Percentiles rank a stretch among this genome's conserved stretches.
Conservation (phyloP, 2,113 vertebrate genomes). For the Rallus limicola region DNA sequence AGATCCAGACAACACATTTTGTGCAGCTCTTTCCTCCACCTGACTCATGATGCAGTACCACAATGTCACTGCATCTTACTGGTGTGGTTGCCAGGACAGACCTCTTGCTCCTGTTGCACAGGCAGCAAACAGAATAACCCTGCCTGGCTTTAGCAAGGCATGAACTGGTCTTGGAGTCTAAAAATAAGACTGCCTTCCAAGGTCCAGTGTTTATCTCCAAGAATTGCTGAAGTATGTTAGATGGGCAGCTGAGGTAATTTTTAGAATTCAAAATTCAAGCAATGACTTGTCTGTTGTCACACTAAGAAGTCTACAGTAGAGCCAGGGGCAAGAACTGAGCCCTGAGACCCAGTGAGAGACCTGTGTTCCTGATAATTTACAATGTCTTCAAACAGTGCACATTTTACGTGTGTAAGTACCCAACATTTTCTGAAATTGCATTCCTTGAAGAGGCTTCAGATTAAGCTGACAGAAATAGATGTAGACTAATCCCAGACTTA, state of each 20-base stretch:
- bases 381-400: background rate
- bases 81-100: background rate
- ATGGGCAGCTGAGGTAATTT: background rate
- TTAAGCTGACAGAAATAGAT: background rate
- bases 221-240: background rate
- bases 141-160: background rate
- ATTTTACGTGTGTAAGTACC: background rate
- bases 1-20: background rate
- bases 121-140: background rate
- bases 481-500: background rate
- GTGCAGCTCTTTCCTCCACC: background rate
- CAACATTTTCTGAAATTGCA: background rate
- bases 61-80: background rate
- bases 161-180: background rate
- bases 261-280: background rate
- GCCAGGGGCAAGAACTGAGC: background rate
- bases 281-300: background rate
- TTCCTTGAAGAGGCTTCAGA: background rate
- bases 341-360: background rate
- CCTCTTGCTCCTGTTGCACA: background rate
- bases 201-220: background rate
- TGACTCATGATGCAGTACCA: rapidly evolving
- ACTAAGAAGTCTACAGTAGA: background rate
- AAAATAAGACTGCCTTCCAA: background rate
- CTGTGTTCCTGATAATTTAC: background rate